phyloP scores from a whole-genome alignment of 2,888 invertebrate species.

The Tiliacea citrago region DNA sequence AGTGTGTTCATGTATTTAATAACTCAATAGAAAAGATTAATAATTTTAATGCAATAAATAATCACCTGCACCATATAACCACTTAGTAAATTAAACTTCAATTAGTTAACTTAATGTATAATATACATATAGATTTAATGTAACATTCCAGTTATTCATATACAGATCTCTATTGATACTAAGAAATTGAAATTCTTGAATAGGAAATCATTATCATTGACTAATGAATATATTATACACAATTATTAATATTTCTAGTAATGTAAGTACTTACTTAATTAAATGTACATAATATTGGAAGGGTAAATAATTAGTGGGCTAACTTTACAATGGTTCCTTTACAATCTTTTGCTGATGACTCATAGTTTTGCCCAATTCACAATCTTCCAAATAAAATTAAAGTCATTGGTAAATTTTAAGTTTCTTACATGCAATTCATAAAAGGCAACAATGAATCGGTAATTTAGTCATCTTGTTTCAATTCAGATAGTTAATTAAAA shows the following conservation, averaged over 20 bases:
- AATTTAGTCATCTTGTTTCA: conserved; percentile 17
- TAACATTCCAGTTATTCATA: neutral
- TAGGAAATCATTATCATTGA: neutral
- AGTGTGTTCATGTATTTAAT: neutral
- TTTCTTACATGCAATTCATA: conserved; percentile 21
- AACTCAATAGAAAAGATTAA: neutral
- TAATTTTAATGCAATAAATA: neutral
- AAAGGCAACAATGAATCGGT: conserved; percentile 17
- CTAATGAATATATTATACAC: neutral
- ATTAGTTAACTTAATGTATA: conserved; percentile 2
- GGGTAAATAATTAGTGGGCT: neutral
- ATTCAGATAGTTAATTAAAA: neutral
- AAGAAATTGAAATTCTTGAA: neutral
- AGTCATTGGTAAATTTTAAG: neutral
- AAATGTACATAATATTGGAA: neutral
- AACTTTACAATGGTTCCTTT: neutral
- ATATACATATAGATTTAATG: neutral
- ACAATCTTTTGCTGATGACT: neutral
- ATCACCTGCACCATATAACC: neutral
- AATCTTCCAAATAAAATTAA: neutral
- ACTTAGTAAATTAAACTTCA: conserved; percentile 3
- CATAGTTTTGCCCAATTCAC: neutral
- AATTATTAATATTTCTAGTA: neutral
- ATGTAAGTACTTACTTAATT: neutral
- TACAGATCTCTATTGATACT: neutral